Evolutionary conservation across 2,797 vertebrate species (phyloP).

Genomic region (Hybognathus amarus): DNA sequence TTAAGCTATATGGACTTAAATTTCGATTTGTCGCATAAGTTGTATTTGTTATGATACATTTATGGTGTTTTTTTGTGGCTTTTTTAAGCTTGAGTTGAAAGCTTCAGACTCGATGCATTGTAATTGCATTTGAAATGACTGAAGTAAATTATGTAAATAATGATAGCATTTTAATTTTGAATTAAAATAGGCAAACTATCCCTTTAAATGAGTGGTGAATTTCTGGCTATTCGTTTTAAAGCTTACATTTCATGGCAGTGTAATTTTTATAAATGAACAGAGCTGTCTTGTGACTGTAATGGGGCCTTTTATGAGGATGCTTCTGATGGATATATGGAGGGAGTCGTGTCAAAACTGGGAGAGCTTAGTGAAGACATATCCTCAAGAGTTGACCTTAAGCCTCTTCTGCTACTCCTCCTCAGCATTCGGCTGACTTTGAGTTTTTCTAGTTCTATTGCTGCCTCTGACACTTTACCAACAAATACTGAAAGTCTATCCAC

Average conservation of each 20-base stretch:
- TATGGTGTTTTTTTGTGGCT: background rate
- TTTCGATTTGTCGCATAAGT: background rate
- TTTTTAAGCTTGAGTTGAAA: background rate
- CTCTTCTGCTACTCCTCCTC: background rate
- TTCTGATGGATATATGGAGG: slow-evolving; percentile 21
- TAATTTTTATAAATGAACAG: slow-evolving; percentile 12
- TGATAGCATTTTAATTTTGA: background rate
- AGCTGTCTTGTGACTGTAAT: slow-evolving; percentile 13
- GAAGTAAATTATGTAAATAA: background rate
- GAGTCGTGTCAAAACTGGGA: slow-evolving; percentile 1
- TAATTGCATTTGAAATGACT: background rate
- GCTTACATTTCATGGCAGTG: background rate
- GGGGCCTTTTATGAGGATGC: slow-evolving; percentile 5
- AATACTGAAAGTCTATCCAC: slow-evolving; percentile 13
- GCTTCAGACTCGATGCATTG: background rate
- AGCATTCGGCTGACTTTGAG: background rate
- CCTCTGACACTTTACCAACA: background rate
- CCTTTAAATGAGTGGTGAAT: background rate
- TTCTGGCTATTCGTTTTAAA: background rate
- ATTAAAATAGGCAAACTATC: background rate
- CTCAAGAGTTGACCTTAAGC: slow-evolving; percentile 29
- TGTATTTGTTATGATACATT: background rate
- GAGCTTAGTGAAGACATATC: slow-evolving; percentile 29
- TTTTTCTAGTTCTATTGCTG: background rate
- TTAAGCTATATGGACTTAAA: background rate